These are phyloP conservation scores for Eupristina koningsbergeri DNA, from an alignment of 1,140 invertebrate genomes.

Conservation along the genomic window DNA sequence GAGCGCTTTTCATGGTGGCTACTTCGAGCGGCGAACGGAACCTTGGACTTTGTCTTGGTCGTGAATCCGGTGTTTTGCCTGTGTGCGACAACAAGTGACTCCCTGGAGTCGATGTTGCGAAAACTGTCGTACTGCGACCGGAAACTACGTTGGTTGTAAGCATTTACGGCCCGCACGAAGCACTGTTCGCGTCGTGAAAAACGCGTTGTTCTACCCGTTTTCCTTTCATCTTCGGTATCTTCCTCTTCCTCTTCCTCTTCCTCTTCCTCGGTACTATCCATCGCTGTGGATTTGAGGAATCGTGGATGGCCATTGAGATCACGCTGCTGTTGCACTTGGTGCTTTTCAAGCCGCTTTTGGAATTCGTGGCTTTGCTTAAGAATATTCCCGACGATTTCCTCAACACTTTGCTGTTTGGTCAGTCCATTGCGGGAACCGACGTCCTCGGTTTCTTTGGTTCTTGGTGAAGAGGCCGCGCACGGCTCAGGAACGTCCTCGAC, in stretches of 20 bases:
- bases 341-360: conserved; percentile 82
- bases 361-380: conserved; percentile 89
- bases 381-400: conserved; percentile 87
- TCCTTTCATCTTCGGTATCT: conserved; percentile 32
- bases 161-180: conserved; percentile 61
- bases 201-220: no score
- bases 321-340: conserved; percentile 8
- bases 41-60: background rate
- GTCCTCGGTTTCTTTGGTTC: conserved; percentile 48
- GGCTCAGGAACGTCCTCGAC: background rate
- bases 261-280: conserved; percentile 67
- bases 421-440: conserved; percentile 53
- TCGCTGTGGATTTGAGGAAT: conserved; percentile 65
- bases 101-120: conserved; percentile 50
- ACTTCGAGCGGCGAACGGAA: no score
- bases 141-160: conserved; percentile 60
- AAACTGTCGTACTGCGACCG: conserved; percentile 66
- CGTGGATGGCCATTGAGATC: conserved; percentile 69
- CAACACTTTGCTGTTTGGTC: conserved; percentile 75
- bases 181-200: conserved; percentile 58
- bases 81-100: background rate
- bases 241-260: conserved; percentile 39
- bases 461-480: background rate
- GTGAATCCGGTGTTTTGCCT: background rate
- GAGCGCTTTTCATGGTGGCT: conserved; percentile 60